Evolutionary conservation across 2,888 invertebrate genomes (phyloP).

Genomic region (Eupeodes latifasciatus): DNA sequence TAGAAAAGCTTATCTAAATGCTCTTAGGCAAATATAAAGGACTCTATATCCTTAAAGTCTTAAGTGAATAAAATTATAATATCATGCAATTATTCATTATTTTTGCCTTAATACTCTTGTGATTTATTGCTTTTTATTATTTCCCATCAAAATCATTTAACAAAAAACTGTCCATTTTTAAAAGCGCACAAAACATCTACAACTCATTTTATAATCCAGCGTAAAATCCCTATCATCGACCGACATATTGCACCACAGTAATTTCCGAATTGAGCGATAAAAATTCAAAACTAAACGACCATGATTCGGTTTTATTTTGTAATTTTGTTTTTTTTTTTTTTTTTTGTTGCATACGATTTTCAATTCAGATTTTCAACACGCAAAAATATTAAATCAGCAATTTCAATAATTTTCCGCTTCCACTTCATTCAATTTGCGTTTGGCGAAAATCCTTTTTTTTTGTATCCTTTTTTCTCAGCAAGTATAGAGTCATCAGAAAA

Average conservation of each 20-base stretch:
- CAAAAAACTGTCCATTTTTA: not conserved
- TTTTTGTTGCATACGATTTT: constrained; percentile 29
- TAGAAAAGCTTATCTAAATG: no score
- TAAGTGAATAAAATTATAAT: no score
- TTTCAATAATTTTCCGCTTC: constrained; percentile 53
- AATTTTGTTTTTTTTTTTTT: not conserved
- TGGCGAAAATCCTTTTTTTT: not conserved
- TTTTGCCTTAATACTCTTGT: no score
- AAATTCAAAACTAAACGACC: not conserved
- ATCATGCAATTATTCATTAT: no score
- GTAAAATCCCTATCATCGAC: constrained; percentile 9
- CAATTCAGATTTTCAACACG: constrained; percentile 49
- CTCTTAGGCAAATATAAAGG: no score
- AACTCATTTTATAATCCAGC: not conserved
- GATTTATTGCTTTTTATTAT: no score
- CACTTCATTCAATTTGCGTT: constrained; percentile 44
- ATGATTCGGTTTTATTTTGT: not conserved
- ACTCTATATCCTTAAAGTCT: no score
- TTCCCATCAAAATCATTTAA: not conserved
- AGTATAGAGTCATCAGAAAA: constrained; percentile 22
- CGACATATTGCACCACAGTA: not conserved
- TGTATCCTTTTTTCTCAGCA: not conserved
- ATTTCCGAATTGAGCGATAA: constrained; percentile 18
- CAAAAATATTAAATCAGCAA: constrained; percentile 51
- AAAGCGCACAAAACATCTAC: not conserved